Percentiles rank a stretch among this genome's conserved stretches.
phyloP scores from a whole-genome alignment of 2,888 invertebrate genomes.

The Spatulosminthurus flaviceps region DNA sequence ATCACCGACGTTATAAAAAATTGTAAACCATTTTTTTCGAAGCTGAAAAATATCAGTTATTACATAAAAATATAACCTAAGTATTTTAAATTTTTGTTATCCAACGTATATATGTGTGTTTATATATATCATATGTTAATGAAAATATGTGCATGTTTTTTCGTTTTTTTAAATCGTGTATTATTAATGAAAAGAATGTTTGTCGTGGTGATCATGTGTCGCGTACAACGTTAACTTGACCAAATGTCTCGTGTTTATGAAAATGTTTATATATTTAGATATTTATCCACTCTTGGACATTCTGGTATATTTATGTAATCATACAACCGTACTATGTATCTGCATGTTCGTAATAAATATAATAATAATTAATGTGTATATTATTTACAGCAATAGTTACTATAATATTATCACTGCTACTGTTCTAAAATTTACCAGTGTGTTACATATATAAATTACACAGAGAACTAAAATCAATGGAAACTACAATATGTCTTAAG shows the following conservation, averaged over 20 bases:
- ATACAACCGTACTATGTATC: neutral
- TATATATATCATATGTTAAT: too few species aligned
- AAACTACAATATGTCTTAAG: neutral
- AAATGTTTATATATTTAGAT: conserved; percentile 44
- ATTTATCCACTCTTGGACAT: conserved; percentile 41
- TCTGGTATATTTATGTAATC: conserved; percentile 36
- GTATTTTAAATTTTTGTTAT: neutral
- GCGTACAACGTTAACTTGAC: conserved; percentile 40
- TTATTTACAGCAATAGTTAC: neutral
- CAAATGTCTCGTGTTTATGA: conserved; percentile 41
- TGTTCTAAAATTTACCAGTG: too few species aligned
- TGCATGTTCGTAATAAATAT: conserved; percentile 18
- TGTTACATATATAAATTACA: conserved; percentile 6
- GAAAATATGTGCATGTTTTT: neutral
- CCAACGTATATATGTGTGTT: neutral
- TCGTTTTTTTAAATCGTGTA: conserved; percentile 23
- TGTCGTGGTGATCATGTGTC: conserved; percentile 41
- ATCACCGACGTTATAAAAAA: too few species aligned
- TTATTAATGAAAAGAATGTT: conserved; percentile 21
- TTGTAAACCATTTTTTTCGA: too few species aligned
- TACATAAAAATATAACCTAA: neutral
- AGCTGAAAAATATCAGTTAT: too few species aligned
- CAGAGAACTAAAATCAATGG: neutral
- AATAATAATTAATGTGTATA: too few species aligned
- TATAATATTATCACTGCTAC: neutral